Percentiles rank a stretch among this genome's conserved stretches.
Conservation (phyloP, 2,797 vertebrate species). For the Melanotaenia maccullochi region DNA sequence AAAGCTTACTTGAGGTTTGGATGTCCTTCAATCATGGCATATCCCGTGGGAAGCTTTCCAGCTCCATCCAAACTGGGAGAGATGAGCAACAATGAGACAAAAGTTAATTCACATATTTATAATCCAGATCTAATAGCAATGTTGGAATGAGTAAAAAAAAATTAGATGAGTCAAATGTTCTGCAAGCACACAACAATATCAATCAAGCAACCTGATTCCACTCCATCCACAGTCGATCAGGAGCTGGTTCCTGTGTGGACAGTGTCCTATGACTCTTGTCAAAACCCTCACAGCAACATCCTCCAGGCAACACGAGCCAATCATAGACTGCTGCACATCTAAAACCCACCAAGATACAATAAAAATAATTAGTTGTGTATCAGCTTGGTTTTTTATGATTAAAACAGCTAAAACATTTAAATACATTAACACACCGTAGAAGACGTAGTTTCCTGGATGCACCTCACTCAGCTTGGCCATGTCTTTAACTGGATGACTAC, state of each 20-base stretch:
- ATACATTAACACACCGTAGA: constrained; percentile 78
- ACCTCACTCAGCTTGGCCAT: constrained; percentile 87
- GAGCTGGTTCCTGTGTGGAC: constrained; percentile 86
- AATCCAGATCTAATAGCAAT: background rate
- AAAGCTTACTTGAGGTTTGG: constrained; percentile 82
- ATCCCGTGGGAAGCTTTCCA: constrained; percentile 79
- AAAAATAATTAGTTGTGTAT: background rate
- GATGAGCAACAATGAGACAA: constrained; percentile 7
- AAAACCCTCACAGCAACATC: constrained; percentile 88
- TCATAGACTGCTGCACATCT: constrained; percentile 88
- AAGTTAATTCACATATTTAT: background rate
- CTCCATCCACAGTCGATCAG: constrained; percentile 88
- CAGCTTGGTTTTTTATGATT: background rate
- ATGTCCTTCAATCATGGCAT: constrained; percentile 85
- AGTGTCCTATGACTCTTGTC: constrained; percentile 86
- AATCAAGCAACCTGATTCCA: constrained; percentile 73
- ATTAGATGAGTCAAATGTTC: background rate
- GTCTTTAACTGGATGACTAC: constrained; percentile 85
- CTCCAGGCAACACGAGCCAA: constrained; percentile 85
- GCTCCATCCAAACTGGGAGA: constrained; percentile 81
- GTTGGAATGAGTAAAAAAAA: background rate
- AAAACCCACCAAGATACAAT: constrained; percentile 7
- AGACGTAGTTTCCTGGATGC: constrained; percentile 89
- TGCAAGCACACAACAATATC: background rate
- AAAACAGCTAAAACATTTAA: background rate